Evolutionary conservation across 2,113 vertebrate species (phyloP).

Genomic region (Barbus barbus): DNA sequence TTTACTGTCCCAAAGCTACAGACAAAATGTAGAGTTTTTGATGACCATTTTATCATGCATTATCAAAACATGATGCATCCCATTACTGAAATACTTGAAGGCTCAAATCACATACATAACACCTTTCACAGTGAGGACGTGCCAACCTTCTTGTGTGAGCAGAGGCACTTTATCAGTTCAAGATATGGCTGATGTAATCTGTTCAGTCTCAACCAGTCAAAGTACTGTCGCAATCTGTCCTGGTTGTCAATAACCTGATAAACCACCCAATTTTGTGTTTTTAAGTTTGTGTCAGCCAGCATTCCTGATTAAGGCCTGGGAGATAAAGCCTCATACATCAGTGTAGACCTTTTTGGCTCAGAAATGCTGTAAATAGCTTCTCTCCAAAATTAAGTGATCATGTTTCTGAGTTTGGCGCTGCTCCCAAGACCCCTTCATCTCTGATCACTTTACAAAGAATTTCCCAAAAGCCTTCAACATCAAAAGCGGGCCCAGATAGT

Average conservation of each 20-base stretch:
- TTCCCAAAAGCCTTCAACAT: background rate
- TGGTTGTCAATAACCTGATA: background rate
- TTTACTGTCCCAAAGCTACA: background rate
- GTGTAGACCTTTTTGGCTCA: background rate
- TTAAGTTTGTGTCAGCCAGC: no score
- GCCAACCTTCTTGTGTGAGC: background rate
- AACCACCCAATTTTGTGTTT: no score
- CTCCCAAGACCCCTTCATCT: background rate
- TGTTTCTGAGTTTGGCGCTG: conserved; percentile 5
- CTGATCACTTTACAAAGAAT: conserved; percentile 16
- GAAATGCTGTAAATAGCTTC: background rate
- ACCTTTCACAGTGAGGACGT: background rate
- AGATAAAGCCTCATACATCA: no score
- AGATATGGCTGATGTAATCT: conserved; percentile 4
- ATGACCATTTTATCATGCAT: background rate
- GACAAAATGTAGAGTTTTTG: background rate
- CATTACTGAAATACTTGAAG: background rate
- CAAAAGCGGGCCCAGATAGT: background rate
- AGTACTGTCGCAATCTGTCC: background rate
- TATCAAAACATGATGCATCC: no score
- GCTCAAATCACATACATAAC: conserved; percentile 4
- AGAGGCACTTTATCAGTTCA: conserved; percentile 20
- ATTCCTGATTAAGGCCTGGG: no score
- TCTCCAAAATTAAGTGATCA: background rate
- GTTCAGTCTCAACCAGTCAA: background rate